Percentiles rank a stretch among this genome's conserved stretches.
Conservation (phyloP, 2,888 invertebrate species). For the Allolobophora icterica region DNA sequence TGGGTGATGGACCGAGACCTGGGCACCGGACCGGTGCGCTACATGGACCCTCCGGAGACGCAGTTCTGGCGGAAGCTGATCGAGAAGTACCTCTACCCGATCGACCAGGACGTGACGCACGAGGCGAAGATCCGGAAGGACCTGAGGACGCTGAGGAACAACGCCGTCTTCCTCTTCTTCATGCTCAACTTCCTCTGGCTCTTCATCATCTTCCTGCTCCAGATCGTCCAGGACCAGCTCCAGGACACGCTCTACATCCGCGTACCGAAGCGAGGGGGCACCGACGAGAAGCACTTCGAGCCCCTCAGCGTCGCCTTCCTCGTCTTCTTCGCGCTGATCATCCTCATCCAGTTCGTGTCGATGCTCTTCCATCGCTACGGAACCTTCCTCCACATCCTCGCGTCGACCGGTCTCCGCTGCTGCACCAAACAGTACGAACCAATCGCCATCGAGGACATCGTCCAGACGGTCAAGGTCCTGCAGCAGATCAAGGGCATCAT, state of each 20-base stretch:
- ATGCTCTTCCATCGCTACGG: conserved; percentile 88
- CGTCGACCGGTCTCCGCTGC: conserved; percentile 74
- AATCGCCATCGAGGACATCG: conserved; percentile 51
- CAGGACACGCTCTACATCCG: conserved; percentile 57
- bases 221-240: conserved; percentile 66
- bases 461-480: conserved; percentile 52
- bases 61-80: conserved; percentile 88
- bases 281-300: conserved; percentile 56
- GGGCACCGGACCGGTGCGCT: conserved; percentile 78
- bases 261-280: conserved; percentile 52
- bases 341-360: conserved; percentile 79
- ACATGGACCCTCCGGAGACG: conserved; percentile 80
- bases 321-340: conserved; percentile 93
- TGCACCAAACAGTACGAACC: conserved; percentile 53
- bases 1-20: conserved; percentile 56
- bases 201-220: conserved; percentile 96
- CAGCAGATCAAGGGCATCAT: conserved; percentile 50
- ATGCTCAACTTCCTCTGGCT: conserved; percentile 99
- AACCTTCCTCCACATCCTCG: conserved; percentile 92
- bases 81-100: conserved; percentile 90
- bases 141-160: conserved; percentile 57
- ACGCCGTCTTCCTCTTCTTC: conserved; percentile 75
- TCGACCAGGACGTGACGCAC: conserved; percentile 83
- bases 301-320: conserved; percentile 87
- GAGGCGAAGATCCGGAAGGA: conserved; percentile 55